These are phyloP conservation scores for Nemapogon koenigi DNA, from an alignment of 2,888 invertebrate genomes.

Conservation along the genomic window DNA sequence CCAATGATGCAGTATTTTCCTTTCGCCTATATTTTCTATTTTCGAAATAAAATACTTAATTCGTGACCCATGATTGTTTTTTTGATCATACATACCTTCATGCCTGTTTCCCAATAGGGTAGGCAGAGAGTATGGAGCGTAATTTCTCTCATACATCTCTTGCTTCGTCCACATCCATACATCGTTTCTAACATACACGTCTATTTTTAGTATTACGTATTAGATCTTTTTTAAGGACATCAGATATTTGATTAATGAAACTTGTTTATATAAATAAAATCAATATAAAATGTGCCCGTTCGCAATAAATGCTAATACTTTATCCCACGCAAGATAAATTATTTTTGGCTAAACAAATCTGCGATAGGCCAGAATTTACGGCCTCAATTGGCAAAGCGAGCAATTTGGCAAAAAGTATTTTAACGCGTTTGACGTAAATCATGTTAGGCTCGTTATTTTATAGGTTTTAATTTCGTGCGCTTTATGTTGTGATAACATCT, in stretches of 20 bases:
- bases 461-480: slow-evolving; percentile 49
- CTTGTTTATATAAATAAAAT: slow-evolving; percentile 52
- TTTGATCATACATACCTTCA: no score
- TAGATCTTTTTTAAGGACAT: no score
- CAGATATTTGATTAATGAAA: slow-evolving; percentile 11
- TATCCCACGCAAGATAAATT: background rate
- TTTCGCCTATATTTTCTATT: no score
- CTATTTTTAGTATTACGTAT: no score
- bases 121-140: no score
- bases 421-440: slow-evolving; percentile 37
- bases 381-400: slow-evolving; percentile 1
- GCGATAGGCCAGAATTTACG: background rate
- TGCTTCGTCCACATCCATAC: no score
- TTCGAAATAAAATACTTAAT: no score
- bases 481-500: slow-evolving; percentile 58
- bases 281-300: slow-evolving; percentile 21
- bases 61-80: no score
- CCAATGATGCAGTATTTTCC: no score
- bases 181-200: no score
- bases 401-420: slow-evolving; percentile 16
- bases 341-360: slow-evolving; percentile 5
- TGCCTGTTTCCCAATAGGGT: no score
- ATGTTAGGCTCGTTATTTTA: slow-evolving; percentile 45
- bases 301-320: slow-evolving; percentile 6
- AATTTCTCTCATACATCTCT: no score